A percentile compares a stretch with the other conserved stretches of the same genome.
phyloP scores from a whole-genome alignment of 2,888 invertebrate species.

The Tinea trinotella region DNA sequence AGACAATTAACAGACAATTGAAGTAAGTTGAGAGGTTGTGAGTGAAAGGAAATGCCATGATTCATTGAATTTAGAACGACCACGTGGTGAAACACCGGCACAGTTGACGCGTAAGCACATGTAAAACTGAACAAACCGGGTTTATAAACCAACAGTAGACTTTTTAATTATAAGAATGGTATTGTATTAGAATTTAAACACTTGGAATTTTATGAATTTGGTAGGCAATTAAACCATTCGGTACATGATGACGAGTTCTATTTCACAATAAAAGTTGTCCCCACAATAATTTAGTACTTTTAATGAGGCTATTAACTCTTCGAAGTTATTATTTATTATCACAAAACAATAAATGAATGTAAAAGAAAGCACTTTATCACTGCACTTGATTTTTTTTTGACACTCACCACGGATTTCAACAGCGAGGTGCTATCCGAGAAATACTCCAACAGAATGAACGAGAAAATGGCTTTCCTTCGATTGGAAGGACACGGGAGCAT shows the following conservation, averaged over 20 bases:
- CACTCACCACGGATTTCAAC: constrained; percentile 71
- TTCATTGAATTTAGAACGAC: constrained; percentile 30
- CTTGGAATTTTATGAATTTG: not conserved
- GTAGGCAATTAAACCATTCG: not conserved
- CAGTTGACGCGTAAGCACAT: constrained; percentile 66
- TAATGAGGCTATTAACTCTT: not conserved
- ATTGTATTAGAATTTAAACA: not conserved
- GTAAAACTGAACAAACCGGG: constrained; percentile 24
- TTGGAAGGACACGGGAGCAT: constrained; percentile 55
- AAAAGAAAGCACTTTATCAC: constrained; percentile 32
- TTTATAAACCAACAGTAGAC: constrained; percentile 22
- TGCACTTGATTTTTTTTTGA: constrained; percentile 53
- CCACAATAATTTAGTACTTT: not conserved
- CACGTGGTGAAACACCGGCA: constrained; percentile 66
- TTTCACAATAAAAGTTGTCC: not conserved
- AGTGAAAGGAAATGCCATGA: constrained; percentile 8
- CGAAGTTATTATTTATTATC: not conserved
- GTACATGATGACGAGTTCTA: not conserved
- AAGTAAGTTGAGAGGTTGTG: not conserved
- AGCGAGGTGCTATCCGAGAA: constrained; percentile 75
- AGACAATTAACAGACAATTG: not conserved
- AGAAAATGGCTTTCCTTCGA: constrained; percentile 66
- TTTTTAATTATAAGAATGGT: not conserved
- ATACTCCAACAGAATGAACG: constrained; percentile 80
- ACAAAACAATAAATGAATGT: not conserved